phyloP scores from a whole-genome alignment of 2,888 invertebrate species.

The Theodoxus fluviatilis region DNA sequence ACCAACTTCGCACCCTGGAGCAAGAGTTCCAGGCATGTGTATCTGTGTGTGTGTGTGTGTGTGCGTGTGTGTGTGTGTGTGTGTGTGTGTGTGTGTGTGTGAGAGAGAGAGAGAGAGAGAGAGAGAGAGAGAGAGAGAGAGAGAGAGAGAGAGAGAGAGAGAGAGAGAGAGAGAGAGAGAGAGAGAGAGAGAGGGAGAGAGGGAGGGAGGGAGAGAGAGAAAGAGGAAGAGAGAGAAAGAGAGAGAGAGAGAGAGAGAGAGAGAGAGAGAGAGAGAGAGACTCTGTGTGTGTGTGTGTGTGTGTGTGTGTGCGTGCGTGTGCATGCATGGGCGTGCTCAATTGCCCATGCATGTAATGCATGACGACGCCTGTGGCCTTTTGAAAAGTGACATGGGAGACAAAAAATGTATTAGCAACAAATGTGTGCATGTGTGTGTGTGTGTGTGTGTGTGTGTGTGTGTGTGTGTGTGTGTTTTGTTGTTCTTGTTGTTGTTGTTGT shows the following conservation, averaged over 20 bases:
- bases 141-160: constrained; percentile 19
- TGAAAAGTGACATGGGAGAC: too few relatives aligned
- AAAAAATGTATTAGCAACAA: too few relatives aligned
- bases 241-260: not conserved
- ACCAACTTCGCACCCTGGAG: constrained; percentile 89
- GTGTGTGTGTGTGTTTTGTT: not conserved
- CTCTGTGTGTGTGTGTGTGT: constrained; percentile 10
- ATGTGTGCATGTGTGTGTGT: too few relatives aligned
- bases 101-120: not conserved
- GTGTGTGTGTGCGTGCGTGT: constrained; percentile 5
- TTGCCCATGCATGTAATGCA: too few relatives aligned
- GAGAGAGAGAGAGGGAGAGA: not conserved
- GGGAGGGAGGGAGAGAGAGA: not conserved
- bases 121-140: constrained; percentile 19
- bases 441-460: not conserved
- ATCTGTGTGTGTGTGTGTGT: not conserved
- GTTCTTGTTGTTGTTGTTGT: not conserved
- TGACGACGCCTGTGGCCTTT: too few relatives aligned
- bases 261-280: not conserved
- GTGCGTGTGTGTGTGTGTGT: not conserved
- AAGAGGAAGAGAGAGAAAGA: not conserved
- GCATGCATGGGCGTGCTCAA: not conserved
- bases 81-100: not conserved
- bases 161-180: constrained; percentile 7
- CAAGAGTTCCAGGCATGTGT: constrained; percentile 82